Conservation (phyloP, 2,888 invertebrate genomes). For the Drepana falcataria region DNA sequence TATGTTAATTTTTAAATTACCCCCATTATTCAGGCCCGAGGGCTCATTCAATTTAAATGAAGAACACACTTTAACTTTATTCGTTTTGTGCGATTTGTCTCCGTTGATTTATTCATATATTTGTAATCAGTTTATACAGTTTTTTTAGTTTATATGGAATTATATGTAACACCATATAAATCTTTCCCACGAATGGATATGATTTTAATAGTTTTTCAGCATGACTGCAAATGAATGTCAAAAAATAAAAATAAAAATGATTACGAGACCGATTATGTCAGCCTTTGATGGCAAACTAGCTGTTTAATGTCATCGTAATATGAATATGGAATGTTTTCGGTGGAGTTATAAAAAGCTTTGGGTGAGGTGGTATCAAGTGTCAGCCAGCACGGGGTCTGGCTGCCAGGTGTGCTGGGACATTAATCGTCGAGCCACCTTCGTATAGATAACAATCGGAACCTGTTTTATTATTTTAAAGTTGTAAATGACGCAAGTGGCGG, state of each 20-base stretch:
- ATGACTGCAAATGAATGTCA: too few relatives aligned
- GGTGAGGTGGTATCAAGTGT: slow-evolving; percentile 48
- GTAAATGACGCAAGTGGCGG: slow-evolving; percentile 75
- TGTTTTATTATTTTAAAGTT: slow-evolving; percentile 77
- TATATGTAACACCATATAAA: too few relatives aligned
- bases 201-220: too few relatives aligned
- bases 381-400: slow-evolving; percentile 54
- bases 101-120: too few relatives aligned
- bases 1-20: background rate
- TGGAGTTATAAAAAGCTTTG: slow-evolving; percentile 37
- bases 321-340: slow-evolving; percentile 46
- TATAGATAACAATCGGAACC: slow-evolving; percentile 76
- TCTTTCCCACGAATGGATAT: too few relatives aligned
- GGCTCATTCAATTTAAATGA: background rate
- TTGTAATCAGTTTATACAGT: too few relatives aligned
- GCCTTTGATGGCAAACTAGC: slow-evolving; percentile 28
- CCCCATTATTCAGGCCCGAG: background rate
- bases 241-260: slow-evolving; percentile 9
- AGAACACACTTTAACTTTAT: background rate
- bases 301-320: slow-evolving; percentile 41
- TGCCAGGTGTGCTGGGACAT: slow-evolving; percentile 68
- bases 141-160: too few relatives aligned
- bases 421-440: slow-evolving; percentile 68
- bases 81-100: too few relatives aligned
- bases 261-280: slow-evolving; percentile 34